Base-by-base conservation (phyloP, 2,888 invertebrate species). In the Anarsia innoxiella region DNA sequence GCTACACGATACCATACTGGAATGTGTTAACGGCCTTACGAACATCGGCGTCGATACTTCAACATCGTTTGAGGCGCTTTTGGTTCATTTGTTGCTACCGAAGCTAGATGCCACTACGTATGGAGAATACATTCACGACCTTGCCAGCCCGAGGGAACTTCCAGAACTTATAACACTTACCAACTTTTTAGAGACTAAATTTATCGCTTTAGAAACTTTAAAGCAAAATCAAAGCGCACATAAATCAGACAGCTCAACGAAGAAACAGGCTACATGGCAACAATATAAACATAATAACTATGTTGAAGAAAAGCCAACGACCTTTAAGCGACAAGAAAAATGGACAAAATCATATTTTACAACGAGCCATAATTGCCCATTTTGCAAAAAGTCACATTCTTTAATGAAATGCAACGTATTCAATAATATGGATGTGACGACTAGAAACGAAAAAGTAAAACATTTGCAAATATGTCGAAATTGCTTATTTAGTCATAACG, bases 51-150 rank as follows among this genome's bases (percentile, higher is more conserved):
- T 48, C 1, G 39, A 43, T 14, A 45, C 39, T 1, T 14, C 26
- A 2, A 38, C 45, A 1, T 50, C 45, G 48, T n/a, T n/a, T n/a
- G 48, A 48, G 14, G 46, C 50, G 1, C 8, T 50, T 1, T 5
- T 50, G 1, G 45, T 46, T 0, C 45, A 50, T 31, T 10, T 46
- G 3, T 10, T 48, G 9, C 14, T 32, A 8, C 36, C 41, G 29
- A 50, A 50, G 30, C 26, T 50, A 10, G 46, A 50, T 26, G 5
- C 23, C 3, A 38, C 39, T 5, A 46, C 42, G 1, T 40, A 45
- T 12, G 28, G 14, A 1, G 41, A 40, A 3, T 48, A 50, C 16
- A 41, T 39, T 19, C 42, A 44, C 5, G 26, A 31, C 1, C 16
- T 28, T 5, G 29, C 31, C 9, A 12, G 29, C 9, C 37, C 37